Base-by-base conservation (phyloP, 2,113 vertebrate species). In the Pachypanchax playfairii region DNA sequence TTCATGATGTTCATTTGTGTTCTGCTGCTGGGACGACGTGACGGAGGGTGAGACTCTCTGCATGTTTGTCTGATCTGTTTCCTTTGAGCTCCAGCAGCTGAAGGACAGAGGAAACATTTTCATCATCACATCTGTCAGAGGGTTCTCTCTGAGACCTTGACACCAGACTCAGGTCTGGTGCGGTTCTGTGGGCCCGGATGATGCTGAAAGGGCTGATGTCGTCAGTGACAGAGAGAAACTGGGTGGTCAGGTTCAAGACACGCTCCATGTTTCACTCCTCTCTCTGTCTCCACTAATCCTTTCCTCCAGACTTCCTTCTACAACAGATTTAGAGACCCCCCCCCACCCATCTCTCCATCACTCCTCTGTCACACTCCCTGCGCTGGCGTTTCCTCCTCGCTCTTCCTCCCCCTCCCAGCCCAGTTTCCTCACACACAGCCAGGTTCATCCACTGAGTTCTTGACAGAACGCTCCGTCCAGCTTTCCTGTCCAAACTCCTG, bases 301-400 rank as follows among this genome's bases (percentile, higher is more conserved):
- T 90, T 90, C 88, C 90, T 90, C 90, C 92, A 93, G 90, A 92
- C 87, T 92, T 93, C 92, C 91, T 91, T 76, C 82, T 90, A 75
- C 79, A 87, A 84, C 90, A 91, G 89, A 91, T 89, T 90, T 88
- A 88, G 86, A 85, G 80, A n/a, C n/a, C n/a, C 53, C 57, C 73
- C 73, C 79, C 47, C 51, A 65, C 66, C 61, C 70, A 60, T 73
- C 79, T 58, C 77, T 86, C 79, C 90, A 89, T 89, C 89, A 88
- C 87, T 84, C 71, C 84, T 54, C 83, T 80, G 77, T 87, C 85
- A 85, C 78, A 63, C 85, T 75, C 85, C 74, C 88, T 87, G 65
- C 21, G 3, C 77, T 69, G 84, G 73, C 55, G 67, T 84, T 88
- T 87, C 84, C 84, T 83, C 60, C 77, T n/a, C 35, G 44, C 69